These are phyloP conservation scores for Clarias magur DNA, from an alignment of 2,113 vertebrate genomes.

Conservation along the genomic window DNA sequence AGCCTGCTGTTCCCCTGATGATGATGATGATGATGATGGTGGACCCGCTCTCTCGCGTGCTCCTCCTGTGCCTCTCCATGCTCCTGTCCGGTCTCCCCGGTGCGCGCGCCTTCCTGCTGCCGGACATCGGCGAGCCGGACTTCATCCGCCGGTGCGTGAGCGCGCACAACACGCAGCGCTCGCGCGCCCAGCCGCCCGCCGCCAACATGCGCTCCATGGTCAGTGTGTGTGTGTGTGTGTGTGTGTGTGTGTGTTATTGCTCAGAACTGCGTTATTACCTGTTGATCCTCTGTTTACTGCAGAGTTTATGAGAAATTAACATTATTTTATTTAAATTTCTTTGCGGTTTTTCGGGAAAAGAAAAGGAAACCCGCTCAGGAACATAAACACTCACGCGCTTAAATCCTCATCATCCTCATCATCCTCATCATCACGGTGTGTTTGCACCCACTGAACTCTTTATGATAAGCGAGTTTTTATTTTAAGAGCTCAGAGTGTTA, in stretches of 20 bases:
- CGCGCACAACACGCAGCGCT: slow-evolving; percentile 47
- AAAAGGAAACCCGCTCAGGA: neutral
- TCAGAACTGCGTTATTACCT: neutral
- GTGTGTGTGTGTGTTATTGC: neutral
- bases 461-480: neutral
- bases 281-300: neutral
- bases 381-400: neutral
- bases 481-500: neutral
- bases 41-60: slow-evolving; percentile 25
- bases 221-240: neutral
- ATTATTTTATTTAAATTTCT: neutral
- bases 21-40: slow-evolving; percentile 13
- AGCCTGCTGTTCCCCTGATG: neutral
- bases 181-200: slow-evolving; percentile 33
- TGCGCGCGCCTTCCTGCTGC: slow-evolving; percentile 38
- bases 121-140: slow-evolving; percentile 48
- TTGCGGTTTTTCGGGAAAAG: neutral
- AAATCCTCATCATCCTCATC: neutral
- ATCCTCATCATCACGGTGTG: neutral
- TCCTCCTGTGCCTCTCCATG: slow-evolving; percentile 38
- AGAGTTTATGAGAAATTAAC: neutral
- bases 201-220: slow-evolving; percentile 51
- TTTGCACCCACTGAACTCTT: neutral
- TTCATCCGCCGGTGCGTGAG: slow-evolving; percentile 55
- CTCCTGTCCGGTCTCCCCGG: slow-evolving; percentile 13